Evolutionary conservation across 2,797 vertebrate genomes (phyloP).

Genomic region (Fistularia commersonii): DNA sequence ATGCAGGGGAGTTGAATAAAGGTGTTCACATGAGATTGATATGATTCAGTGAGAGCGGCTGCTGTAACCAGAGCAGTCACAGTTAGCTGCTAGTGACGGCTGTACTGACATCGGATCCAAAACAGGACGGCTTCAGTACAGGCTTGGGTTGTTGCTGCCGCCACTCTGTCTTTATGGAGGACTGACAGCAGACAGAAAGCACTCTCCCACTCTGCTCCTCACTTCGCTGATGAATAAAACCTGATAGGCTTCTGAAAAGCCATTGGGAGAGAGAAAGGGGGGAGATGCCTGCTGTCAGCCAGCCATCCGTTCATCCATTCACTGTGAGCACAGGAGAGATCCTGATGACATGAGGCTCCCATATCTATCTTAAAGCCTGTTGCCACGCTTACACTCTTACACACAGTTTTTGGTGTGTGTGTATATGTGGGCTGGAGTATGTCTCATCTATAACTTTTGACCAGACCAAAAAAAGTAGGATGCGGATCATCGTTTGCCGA

Average conservation of each 20-base stretch:
- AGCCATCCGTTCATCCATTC: conserved; percentile 20
- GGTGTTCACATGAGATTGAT: conserved; percentile 27
- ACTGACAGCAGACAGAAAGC: conserved; percentile 29
- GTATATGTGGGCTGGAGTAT: not conserved
- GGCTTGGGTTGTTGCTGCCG: conserved; percentile 2
- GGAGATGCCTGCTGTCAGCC: conserved; percentile 42
- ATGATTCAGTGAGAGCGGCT: conserved; percentile 29
- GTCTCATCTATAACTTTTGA: too few species aligned
- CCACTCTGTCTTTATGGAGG: conserved; percentile 10
- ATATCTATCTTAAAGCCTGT: conserved; percentile 17
- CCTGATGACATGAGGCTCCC: conserved; percentile 41
- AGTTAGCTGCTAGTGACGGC: conserved; percentile 18
- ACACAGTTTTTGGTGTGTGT: too few species aligned
- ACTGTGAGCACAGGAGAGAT: conserved; percentile 31
- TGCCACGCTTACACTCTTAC: not conserved
- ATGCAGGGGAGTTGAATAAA: conserved; percentile 38
- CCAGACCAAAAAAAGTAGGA: too few species aligned
- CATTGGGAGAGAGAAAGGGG: conserved; percentile 33
- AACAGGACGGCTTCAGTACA: too few species aligned
- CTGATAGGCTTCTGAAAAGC: conserved; percentile 48
- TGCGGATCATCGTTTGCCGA: too few species aligned
- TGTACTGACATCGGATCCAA: conserved; percentile 49
- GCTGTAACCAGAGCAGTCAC: conserved; percentile 40
- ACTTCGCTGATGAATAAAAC: conserved; percentile 58
- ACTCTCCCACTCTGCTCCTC: conserved; percentile 34